Base-by-base conservation (phyloP, 2,797 vertebrate genomes). In the Coluber constrictor region DNA sequence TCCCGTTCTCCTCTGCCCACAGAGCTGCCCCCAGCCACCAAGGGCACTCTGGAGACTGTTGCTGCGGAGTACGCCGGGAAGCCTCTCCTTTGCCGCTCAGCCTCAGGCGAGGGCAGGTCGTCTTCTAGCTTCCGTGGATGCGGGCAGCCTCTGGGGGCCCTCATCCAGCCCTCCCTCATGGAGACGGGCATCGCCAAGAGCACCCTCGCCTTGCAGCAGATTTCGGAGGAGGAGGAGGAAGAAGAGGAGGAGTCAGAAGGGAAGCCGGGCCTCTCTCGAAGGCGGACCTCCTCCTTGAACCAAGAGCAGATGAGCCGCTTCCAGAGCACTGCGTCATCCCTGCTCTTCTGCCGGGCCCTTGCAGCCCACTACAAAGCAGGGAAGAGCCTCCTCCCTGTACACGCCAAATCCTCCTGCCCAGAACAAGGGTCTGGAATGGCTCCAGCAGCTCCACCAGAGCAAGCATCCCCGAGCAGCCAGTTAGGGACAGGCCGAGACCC, bases 171-270 rank as follows among this genome's bases (percentile, higher is more conserved):
- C 9, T 94, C 97, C 10, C 4, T 96, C 1, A 18, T 98, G 3
- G 98, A 98, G 87, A 97, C 97, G 5, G 87, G 97, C 0, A 95
- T 96, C 56, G 91, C 97, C 86, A 98, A 98, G 97, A 98, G 96
- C 93, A 96, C 98, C 3, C 97, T 97, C 0, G 98, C 98, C 0
- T 97, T 99, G 61, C 98, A 98, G 96, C 98, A 98, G 96, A 96
- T 96, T 83, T 96, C 96, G 0, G 97, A 97, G 92, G 96, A 91
- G 27, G 96, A 96, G 27, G 97, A 97, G 59, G 96, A 96, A 0
- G 89, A 90, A 51, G 88, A 83, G 4, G 91, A 43, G 3, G 96
- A 95, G 0, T 96, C 37, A 1, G 96, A 96, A 0, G 96, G 95
- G 4, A 96, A 92, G 54, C 94, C 94, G 11, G 89, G 56, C 0